Base-by-base conservation (phyloP, 64 coral and sea anemone genomes). In the Stichodactyla mertensii region DNA sequence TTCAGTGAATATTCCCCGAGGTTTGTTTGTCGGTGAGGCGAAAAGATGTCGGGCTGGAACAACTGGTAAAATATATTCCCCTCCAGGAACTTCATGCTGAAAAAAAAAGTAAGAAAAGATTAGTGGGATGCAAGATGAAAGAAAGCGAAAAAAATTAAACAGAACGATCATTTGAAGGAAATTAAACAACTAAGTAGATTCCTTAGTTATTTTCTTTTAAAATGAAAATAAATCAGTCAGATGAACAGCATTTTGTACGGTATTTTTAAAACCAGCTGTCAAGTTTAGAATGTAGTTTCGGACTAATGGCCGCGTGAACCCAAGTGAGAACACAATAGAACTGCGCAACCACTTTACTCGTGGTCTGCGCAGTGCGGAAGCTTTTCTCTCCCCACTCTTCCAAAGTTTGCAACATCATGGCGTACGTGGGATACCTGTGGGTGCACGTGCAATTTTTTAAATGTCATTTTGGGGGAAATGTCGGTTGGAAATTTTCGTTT, bases 311-410 rank as follows among this genome's bases (percentile, higher is more conserved):
- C 62, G 62, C 19, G 19, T 22, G 19, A 66, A 64, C 61, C 61
- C 66, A 23, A 71, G 20, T 24, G 66, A 71, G 66, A 22, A 71
- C n/a, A 71, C 7, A 74, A 27, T 31, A 14, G 69, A 27, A 18
- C 62, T 74, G 24, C 69, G 69, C 69, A 31, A 74, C 11, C 24
- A 31, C 24, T 74, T 74, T n/a, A 31, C 4, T 26, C 69, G 19
- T 69, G 26, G 22, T 74, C 69, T 74, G 69, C 69, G 69, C 69
- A 74, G 69, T 74, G 24, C 69, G 69, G 24, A 74, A 74, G 69
- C 27, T 13, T 74, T 11, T 74, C 23, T 74, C 9, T 74, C 7
- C 23, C 23, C 24, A 74, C 24, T 70, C 66, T 70, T 70, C 24
- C 56, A 15, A 31, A 74, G 24, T 74, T 11, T 20, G 23, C 23